Evolutionary conservation across 1,140 invertebrate genomes (phyloP), one percentile per base, ranked within the genome.

Genomic region (Pseudomyrmex cubaensis): DNA sequence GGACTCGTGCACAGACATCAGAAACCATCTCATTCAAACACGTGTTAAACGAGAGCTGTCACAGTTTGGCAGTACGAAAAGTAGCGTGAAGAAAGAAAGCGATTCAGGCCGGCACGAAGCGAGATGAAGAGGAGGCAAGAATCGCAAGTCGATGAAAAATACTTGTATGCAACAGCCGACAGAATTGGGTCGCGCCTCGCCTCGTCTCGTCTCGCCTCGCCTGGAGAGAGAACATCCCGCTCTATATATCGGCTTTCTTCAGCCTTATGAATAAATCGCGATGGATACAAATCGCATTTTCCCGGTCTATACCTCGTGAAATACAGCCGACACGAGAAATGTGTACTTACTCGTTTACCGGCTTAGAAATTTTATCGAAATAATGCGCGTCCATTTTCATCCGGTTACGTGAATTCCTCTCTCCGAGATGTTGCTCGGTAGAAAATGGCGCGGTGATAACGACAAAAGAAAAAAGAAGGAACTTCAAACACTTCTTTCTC

Each of bases 111-210:
- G 0, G 13, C 5, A 9, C 52, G 5, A 50, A 13, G 59, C 7
- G 20, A 3, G 9, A 35, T 35, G 20, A 25, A 35, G 75, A 70
- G 64, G n/a, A 62, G 54, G 44, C 35, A 22, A 35, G 5, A 35
- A 10, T 46, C 15, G 54, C n/a, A 25, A 25, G 35, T 48, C 66
- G 76, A 80, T 80, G 76, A 80, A 72, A 70, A 80, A 72, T 59
- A 80, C 44, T 61, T 54, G 17, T 72, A 72, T 61, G 66, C 66
- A 80, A 70, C n/a, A 57, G 76, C n/a, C 54, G 76, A 80, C 54
- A 35, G 66, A 72, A 70, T 80, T 72, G 64, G 76, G 66, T 72
- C 76, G 56, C 56, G 74, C 63, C 35, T 35, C 35, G 35, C 35
- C 35, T 76, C 22, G 73, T 22, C 15, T 62, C 13, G 61, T 48